Percentiles rank a stretch among this genome's conserved stretches.
These are phyloP conservation scores for Sternarchorhynchus goeldii DNA, from an alignment of 2,797 vertebrate species.

Conservation along the genomic window DNA sequence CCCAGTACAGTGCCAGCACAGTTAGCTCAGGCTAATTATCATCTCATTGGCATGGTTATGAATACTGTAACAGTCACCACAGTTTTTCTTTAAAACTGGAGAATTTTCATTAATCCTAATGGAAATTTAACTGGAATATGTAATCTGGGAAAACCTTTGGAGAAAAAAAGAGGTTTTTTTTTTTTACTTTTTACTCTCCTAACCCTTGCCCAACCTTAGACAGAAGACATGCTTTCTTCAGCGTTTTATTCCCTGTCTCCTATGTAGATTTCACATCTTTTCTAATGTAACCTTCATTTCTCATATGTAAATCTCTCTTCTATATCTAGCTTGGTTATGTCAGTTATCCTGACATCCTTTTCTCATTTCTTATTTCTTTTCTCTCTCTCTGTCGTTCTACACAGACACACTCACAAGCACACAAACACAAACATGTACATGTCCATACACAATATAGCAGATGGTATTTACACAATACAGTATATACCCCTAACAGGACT, in stretches of 20 bases:
- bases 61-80: neutral
- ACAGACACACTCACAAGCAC: neutral
- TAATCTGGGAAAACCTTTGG: no score
- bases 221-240: neutral
- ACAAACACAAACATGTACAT: neutral
- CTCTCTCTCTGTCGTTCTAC: neutral
- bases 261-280: neutral
- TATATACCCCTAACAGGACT: neutral
- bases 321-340: neutral
- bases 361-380: conserved; percentile 4
- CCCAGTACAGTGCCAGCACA: neutral
- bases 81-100: no score
- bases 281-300: conserved; percentile 1
- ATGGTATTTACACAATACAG: neutral
- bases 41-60: neutral
- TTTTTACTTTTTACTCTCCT: neutral
- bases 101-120: neutral
- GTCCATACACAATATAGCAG: neutral
- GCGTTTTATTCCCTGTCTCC: neutral
- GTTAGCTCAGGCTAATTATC: neutral
- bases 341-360: conserved; percentile 21
- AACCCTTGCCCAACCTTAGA: neutral
- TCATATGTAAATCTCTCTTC: conserved; percentile 4
- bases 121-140: no score
- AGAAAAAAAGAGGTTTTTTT: no score